Conservation (phyloP, 1,140 invertebrate genomes). For the Prorops nasuta region DNA sequence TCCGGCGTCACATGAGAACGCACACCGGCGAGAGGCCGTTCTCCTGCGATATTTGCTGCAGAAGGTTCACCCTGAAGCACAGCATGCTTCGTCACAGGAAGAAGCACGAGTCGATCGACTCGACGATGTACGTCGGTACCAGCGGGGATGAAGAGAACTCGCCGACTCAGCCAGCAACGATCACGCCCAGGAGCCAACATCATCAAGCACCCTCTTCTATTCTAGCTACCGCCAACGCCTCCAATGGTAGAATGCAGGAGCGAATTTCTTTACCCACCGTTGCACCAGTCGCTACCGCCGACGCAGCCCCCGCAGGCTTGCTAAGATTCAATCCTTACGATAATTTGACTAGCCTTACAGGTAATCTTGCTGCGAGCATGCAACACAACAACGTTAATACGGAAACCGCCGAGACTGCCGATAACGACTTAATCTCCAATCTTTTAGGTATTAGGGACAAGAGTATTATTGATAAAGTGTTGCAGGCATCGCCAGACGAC, state of each 20-base stretch:
- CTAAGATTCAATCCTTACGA: conserved; percentile 48
- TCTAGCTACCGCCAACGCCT: conserved; percentile 19
- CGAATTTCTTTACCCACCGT: conserved; percentile 45
- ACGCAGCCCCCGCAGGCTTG: conserved; percentile 44
- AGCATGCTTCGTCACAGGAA: conserved; percentile 89
- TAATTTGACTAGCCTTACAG: conserved; percentile 52
- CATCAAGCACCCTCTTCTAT: conserved; percentile 25
- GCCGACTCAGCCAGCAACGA: conserved; percentile 53
- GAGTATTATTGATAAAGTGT: conserved; percentile 82
- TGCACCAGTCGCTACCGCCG: conserved; percentile 40
- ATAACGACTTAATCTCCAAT: conserved; percentile 81
- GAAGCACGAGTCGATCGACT: conserved; percentile 67
- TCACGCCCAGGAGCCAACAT: conserved; percentile 45
- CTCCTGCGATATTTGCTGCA: conserved; percentile 76
- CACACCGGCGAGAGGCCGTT: conserved; percentile 81
- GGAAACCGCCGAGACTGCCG: conserved; percentile 26
- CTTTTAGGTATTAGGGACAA: conserved; percentile 83
- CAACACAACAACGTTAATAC: conserved; percentile 51
- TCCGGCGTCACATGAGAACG: conserved; percentile 87
- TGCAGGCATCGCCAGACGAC: conserved; percentile 79
- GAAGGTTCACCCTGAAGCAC: conserved; percentile 88
- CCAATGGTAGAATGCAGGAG: conserved; percentile 30
- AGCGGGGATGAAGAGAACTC: conserved; percentile 53
- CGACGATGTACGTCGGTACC: conserved; percentile 42
- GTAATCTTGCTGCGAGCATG: conserved; percentile 57